Evolutionary conservation across 2,888 invertebrate genomes (phyloP).

Genomic region (Amorpha juglandis): DNA sequence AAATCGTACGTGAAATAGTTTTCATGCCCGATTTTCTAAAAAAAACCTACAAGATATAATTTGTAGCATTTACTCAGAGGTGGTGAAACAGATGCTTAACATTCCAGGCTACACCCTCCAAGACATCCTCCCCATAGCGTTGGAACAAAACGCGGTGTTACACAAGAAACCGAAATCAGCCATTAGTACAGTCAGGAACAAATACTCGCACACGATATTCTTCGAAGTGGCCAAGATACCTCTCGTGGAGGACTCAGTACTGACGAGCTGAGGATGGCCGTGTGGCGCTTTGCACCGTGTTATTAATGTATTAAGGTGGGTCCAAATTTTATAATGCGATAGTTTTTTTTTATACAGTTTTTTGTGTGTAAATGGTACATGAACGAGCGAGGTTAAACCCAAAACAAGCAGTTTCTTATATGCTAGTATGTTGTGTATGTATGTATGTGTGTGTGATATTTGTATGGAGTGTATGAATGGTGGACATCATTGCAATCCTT

Average conservation of each 20-base stretch:
- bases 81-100: too few relatives aligned
- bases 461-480: neutral
- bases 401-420: neutral
- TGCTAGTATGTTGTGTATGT: slow-evolving; percentile 8
- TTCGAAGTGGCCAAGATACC: slow-evolving; percentile 95
- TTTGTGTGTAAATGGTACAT: slow-evolving; percentile 19
- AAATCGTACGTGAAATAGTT: too few relatives aligned
- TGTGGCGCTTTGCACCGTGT: slow-evolving; percentile 62
- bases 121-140: slow-evolving; percentile 89
- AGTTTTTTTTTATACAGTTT: slow-evolving; percentile 27
- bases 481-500: slow-evolving; percentile 23
- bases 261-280: slow-evolving; percentile 64
- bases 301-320: slow-evolving; percentile 65
- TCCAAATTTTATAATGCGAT: slow-evolving; percentile 53
- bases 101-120: slow-evolving; percentile 88
- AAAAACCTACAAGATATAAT: too few relatives aligned
- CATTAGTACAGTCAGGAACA: slow-evolving; percentile 93
- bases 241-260: slow-evolving; percentile 72
- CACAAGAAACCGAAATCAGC: slow-evolving; percentile 91
- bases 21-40: too few relatives aligned
- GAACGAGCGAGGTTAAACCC: slow-evolving; percentile 28
- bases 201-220: slow-evolving; percentile 97
- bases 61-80: too few relatives aligned
- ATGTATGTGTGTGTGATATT: slow-evolving; percentile 3
- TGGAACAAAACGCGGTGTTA: slow-evolving; percentile 89